These are phyloP conservation scores for Fistularia tabacaria DNA, from an alignment of 2,797 vertebrate species.

Conservation along the genomic window DNA sequence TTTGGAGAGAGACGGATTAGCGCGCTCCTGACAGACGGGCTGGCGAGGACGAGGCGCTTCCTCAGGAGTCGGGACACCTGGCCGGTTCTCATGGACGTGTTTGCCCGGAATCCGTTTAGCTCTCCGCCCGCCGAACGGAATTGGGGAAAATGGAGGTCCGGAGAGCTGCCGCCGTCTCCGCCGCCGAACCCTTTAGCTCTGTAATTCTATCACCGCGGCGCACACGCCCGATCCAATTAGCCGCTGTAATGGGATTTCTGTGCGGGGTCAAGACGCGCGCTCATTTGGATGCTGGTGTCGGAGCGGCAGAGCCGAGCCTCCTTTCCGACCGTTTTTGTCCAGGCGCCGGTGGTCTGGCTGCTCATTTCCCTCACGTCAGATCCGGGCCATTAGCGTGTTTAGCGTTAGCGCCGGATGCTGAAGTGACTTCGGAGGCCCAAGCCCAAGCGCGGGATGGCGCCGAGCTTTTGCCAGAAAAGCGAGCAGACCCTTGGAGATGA, in stretches of 20 bases:
- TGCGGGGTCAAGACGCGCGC: slow-evolving; percentile 41
- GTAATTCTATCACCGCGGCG: slow-evolving; percentile 53
- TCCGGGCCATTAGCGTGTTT: too few species aligned
- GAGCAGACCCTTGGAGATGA: too few species aligned
- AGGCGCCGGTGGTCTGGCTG: too few species aligned
- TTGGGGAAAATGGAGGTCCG: slow-evolving; percentile 27
- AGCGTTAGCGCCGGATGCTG: too few species aligned
- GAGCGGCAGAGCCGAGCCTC: slow-evolving; percentile 17
- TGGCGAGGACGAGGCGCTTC: neutral
- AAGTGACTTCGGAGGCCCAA: too few species aligned
- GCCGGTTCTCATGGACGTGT: slow-evolving; percentile 2
- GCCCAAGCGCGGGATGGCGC: too few species aligned
- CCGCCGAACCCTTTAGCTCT: slow-evolving; percentile 21
- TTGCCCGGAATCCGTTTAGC: slow-evolving; percentile 9
- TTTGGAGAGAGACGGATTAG: slow-evolving; percentile 34
- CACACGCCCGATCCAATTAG: slow-evolving; percentile 58
- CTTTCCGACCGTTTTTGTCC: neutral
- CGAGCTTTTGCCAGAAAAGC: too few species aligned
- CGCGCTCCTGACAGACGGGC: slow-evolving; percentile 6
- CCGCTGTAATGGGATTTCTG: slow-evolving; percentile 45
- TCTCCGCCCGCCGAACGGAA: slow-evolving; percentile 33
- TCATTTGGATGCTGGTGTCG: slow-evolving; percentile 25
- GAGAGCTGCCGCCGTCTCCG: slow-evolving; percentile 10
- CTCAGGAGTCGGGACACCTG: too few species aligned
- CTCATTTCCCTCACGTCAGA: too few species aligned